These are phyloP conservation scores for Pammene aurita DNA, from an alignment of 2,888 invertebrate genomes.

Conservation along the genomic window DNA sequence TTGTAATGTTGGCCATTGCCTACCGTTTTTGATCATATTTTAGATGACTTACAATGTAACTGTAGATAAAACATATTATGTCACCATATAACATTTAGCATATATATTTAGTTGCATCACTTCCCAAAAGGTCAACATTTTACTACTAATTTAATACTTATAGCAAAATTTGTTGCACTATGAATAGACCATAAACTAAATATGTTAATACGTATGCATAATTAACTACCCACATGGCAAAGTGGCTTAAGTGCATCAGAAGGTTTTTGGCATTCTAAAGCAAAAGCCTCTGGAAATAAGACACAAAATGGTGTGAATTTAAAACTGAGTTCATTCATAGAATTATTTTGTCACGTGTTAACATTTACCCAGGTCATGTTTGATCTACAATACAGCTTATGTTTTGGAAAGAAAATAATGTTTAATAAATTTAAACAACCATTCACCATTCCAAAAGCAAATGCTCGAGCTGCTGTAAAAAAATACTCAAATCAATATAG, in stretches of 20 bases:
- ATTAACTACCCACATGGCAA: background rate
- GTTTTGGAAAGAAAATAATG: background rate
- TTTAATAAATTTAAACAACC: background rate
- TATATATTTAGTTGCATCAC: background rate
- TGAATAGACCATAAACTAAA: conserved; percentile 13
- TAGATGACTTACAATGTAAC: too few species aligned
- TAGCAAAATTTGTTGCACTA: background rate
- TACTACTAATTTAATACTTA: conserved; percentile 6
- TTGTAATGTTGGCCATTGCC: too few species aligned
- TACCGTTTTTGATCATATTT: too few species aligned
- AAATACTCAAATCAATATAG: too few species aligned
- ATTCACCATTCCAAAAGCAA: too few species aligned
- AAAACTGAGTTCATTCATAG: background rate
- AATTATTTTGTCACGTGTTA: background rate
- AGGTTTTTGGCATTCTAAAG: background rate
- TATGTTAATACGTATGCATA: conserved; percentile 14
- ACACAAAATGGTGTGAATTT: background rate
- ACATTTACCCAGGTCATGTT: conserved; percentile 15
- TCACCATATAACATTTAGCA: background rate
- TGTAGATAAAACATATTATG: too few species aligned
- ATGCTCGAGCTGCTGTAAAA: too few species aligned
- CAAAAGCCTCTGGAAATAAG: background rate
- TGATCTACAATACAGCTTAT: background rate
- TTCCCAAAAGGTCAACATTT: conserved; percentile 1
- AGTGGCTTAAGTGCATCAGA: background rate